Evolutionary conservation across 2,113 vertebrate genomes (phyloP), one percentile per base, ranked within the genome.

Genomic region (Catharus fuscescens): DNA sequence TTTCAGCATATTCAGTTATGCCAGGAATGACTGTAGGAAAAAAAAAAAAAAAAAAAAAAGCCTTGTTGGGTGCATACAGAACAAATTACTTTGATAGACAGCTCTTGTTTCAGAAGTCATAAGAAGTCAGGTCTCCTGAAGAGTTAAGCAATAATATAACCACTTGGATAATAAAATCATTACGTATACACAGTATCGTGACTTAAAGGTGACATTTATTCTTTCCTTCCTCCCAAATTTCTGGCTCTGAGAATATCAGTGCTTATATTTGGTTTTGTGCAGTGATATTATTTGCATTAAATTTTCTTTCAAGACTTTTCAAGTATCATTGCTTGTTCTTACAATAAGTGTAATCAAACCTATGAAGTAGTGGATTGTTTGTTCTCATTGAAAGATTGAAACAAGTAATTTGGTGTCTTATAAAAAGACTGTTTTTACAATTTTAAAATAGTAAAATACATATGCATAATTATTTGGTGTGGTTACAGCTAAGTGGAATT

Each of bases 1-100:
- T 95, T 86, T 93, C 73, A 91, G 23, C 59, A 26, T 66, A 54
- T 18, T 88, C 62, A 59, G 64, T 86, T 94, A 90, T 88, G 91
- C 79, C 71, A 80, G 84, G 59, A 95, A 90, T 65, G 84, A 85
- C 74, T n/a, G 47, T 3, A 57, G 31, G 36, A 56, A 42, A 38
- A 31, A 15, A 62, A 19, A 40, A 16, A 40, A 48, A 38, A 59
- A 16, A 40, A 48, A 38, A 59, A 40, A 40, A n/a, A 12, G 0
- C 44, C 16, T 38, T 85, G 15, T 88, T 88, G 38, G 20, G 36
- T 78, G 29, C 45, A 10, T 50, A 31, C 19, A 54, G 70, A 79
- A 71, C 66, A 84, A 82, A 87, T 87, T 66, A 48, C 57, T 91
- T 88, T 93, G 54, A 32, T 74, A 86, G 60, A 9, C 56, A 71